phyloP scores from a whole-genome alignment of 2,888 invertebrate genomes.

The Xestia xanthographa region DNA sequence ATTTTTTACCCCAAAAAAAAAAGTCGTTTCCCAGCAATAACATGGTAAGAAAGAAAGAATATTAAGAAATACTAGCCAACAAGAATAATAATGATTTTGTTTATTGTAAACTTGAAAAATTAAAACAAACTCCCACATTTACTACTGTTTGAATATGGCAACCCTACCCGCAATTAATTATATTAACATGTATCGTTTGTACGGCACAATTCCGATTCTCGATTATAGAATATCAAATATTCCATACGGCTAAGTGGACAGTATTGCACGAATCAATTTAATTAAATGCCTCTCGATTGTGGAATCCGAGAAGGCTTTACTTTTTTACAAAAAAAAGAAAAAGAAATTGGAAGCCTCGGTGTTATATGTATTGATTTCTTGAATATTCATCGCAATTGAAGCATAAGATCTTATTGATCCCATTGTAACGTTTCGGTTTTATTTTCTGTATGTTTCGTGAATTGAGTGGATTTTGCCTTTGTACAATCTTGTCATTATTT shows the following conservation, averaged over 20 bases:
- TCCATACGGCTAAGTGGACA: conserved; percentile 30
- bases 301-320: conserved; percentile 27
- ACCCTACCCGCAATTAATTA: conserved; percentile 52
- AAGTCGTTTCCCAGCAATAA: no score
- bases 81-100: not conserved
- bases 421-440: conserved; percentile 6
- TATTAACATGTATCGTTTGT: conserved; percentile 33
- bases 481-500: not conserved
- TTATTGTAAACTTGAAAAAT: not conserved
- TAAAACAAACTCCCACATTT: not conserved
- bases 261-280: conserved; percentile 50
- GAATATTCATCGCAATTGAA: conserved; percentile 32
- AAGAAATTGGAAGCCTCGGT: conserved; percentile 15
- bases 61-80: not conserved
- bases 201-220: conserved; percentile 14
- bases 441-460: not conserved
- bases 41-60: not conserved
- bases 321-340: conserved; percentile 13
- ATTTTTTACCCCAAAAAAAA: no score
- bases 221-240: conserved; percentile 55
- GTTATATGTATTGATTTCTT: conserved; percentile 26
- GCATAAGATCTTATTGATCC: not conserved
- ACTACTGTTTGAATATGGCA: not conserved
- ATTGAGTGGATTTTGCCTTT: not conserved
- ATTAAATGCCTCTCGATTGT: conserved; percentile 41